These are phyloP conservation scores for Cloeon dipterum DNA, from an alignment of 2,888 invertebrate genomes.

Conservation along the genomic window DNA sequence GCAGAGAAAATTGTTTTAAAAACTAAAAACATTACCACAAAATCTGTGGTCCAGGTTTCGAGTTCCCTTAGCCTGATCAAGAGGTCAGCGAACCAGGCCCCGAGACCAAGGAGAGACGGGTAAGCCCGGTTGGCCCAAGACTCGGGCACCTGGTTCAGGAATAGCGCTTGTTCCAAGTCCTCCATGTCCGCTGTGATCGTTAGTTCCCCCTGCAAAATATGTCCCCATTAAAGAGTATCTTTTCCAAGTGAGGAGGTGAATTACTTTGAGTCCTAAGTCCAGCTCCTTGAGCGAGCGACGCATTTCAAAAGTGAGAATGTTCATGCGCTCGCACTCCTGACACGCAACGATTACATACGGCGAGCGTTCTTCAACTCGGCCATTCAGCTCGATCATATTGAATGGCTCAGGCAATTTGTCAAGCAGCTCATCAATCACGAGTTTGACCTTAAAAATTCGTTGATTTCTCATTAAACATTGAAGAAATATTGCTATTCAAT, in stretches of 20 bases:
- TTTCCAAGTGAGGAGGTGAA: not conserved
- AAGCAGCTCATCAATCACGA: conserved; percentile 57
- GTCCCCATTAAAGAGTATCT: conserved; percentile 1
- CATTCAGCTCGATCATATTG: conserved; percentile 63
- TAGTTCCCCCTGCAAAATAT: conserved; percentile 47
- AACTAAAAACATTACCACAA: too few species aligned
- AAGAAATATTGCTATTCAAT: too few species aligned
- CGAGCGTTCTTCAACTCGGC: conserved; percentile 64
- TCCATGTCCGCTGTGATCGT: conserved; percentile 90
- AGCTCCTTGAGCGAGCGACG: conserved; percentile 60
- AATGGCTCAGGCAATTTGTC: conserved; percentile 80
- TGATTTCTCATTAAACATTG: too few species aligned
- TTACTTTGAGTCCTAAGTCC: conserved; percentile 68
- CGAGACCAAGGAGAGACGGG: conserved; percentile 61
- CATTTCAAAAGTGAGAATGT: conserved; percentile 60
- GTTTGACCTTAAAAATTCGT: conserved; percentile 50
- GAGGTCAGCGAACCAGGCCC: conserved; percentile 74
- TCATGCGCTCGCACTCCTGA: conserved; percentile 92
- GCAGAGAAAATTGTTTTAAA: too few species aligned
- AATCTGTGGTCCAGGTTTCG: conserved; percentile 75
- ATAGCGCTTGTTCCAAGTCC: conserved; percentile 57
- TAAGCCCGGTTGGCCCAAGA: conserved; percentile 73
- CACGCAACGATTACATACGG: conserved; percentile 81
- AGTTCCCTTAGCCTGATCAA: conserved; percentile 53
- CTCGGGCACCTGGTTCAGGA: conserved; percentile 71